Conservation (phyloP, 2,888 invertebrate genomes). For the Gibbula magus region DNA sequence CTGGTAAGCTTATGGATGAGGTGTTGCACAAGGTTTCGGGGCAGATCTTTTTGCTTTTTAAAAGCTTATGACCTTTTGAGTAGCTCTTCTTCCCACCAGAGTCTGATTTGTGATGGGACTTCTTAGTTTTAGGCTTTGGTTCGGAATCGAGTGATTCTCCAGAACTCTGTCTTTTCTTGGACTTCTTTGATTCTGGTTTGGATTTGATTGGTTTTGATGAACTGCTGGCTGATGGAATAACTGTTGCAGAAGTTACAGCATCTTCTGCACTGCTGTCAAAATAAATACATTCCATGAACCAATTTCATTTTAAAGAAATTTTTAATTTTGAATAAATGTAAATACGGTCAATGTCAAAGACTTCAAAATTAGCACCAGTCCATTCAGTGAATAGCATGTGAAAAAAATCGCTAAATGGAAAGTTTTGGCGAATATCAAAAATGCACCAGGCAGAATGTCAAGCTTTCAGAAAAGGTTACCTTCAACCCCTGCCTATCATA, state of each 20-base stretch:
- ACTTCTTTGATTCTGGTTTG: neutral
- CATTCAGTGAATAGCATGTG: too few relatives aligned
- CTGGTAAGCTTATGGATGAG: neutral
- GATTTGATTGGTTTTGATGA: neutral
- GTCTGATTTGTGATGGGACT: neutral
- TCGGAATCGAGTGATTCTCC: neutral
- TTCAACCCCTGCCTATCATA: too few relatives aligned
- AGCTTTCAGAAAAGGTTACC: too few relatives aligned
- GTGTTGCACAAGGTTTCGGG: neutral
- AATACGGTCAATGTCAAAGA: too few relatives aligned
- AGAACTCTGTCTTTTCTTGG: constrained; percentile 2
- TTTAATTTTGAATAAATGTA: too few relatives aligned
- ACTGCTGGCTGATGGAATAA: neutral
- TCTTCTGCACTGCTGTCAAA: neutral
- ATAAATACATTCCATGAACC: neutral
- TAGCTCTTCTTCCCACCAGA: neutral
- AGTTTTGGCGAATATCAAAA: too few relatives aligned
- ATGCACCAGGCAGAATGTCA: too few relatives aligned
- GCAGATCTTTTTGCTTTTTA: constrained; percentile 24
- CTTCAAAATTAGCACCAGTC: too few relatives aligned
- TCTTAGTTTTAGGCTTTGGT: neutral
- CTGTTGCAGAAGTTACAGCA: neutral
- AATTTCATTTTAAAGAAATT: too few relatives aligned
- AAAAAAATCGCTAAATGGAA: too few relatives aligned
- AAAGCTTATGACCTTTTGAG: constrained; percentile 14